Conservation (phyloP, 2,888 invertebrate genomes). For the Aspidiotus rigidus region DNA sequence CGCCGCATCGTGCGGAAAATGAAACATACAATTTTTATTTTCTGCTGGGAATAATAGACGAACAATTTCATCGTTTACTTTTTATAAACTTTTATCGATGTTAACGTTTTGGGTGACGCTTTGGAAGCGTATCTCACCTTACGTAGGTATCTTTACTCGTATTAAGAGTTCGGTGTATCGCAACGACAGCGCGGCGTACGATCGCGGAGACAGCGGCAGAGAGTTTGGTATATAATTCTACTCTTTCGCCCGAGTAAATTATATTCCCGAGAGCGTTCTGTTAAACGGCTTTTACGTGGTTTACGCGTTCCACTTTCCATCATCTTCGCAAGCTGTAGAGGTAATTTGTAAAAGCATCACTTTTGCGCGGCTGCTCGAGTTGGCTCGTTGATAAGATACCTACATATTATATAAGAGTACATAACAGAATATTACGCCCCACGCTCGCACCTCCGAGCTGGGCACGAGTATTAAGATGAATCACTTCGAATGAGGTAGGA, state of each 20-base stretch:
- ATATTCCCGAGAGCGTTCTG: constrained; percentile 25
- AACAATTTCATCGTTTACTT: background rate
- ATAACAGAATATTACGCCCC: constrained; percentile 19
- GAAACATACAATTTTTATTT: background rate
- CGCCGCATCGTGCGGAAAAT: background rate
- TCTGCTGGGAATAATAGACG: constrained; percentile 2
- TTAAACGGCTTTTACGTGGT: constrained; percentile 29
- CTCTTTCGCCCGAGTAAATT: constrained; percentile 21
- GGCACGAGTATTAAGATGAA: background rate
- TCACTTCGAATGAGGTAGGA: background rate
- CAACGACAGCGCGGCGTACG: background rate
- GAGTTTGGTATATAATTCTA: constrained; percentile 22
- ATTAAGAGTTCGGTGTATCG: too few relatives aligned
- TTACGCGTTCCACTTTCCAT: constrained; percentile 19
- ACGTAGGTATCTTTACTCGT: too few relatives aligned
- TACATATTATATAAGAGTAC: background rate
- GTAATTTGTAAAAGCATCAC: constrained; percentile 18
- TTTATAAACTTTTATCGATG: background rate
- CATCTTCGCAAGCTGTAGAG: constrained; percentile 16
- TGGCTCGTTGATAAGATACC: constrained; percentile 15
- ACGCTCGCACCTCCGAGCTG: background rate
- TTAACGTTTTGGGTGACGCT: background rate
- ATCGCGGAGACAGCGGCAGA: background rate
- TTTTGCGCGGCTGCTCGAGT: constrained; percentile 10
- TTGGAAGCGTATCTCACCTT: too few relatives aligned